Evolutionary conservation across 2,888 invertebrate genomes (phyloP).

Genomic region (Oegoconia quadripuncta): DNA sequence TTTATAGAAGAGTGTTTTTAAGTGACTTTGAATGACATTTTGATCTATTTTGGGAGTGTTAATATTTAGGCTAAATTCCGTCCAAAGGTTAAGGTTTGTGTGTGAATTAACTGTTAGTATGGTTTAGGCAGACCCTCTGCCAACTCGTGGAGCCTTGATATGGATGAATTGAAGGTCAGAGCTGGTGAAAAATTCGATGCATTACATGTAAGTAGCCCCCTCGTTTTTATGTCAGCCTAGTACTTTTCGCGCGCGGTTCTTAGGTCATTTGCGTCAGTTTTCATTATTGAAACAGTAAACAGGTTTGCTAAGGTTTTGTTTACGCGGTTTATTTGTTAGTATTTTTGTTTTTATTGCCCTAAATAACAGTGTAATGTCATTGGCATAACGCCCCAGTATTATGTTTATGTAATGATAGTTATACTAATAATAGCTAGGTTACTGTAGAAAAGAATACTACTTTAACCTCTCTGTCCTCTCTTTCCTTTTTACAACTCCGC

Average conservation of each 20-base stretch:
- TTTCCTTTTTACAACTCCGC: no score
- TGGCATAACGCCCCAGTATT: constrained; percentile 31
- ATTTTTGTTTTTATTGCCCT: constrained; percentile 28
- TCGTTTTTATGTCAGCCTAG: constrained; percentile 37
- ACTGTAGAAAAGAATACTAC: constrained; percentile 8
- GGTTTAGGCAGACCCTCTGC: constrained; percentile 43
- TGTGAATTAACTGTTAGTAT: constrained; percentile 52
- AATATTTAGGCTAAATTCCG: constrained; percentile 63
- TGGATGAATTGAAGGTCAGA: constrained; percentile 68
- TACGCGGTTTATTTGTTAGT: constrained; percentile 26
- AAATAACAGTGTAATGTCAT: constrained; percentile 37
- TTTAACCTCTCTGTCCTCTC: no score
- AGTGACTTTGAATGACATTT: constrained; percentile 39
- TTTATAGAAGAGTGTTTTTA: constrained; percentile 24
- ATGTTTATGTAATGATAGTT: constrained; percentile 55
- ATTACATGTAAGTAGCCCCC: constrained; percentile 62
- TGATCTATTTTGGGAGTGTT: constrained; percentile 65
- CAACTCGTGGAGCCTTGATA: constrained; percentile 45
- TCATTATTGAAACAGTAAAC: constrained; percentile 20
- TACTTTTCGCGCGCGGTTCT: constrained; percentile 46
- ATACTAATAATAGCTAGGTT: constrained; percentile 6
- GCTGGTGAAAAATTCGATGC: constrained; percentile 72
- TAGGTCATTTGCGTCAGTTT: constrained; percentile 35
- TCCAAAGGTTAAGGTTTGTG: constrained; percentile 74
- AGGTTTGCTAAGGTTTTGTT: no score